phyloP scores from a whole-genome alignment of 1,140 invertebrate genomes.

The Pseudomyrmex pallidus region DNA sequence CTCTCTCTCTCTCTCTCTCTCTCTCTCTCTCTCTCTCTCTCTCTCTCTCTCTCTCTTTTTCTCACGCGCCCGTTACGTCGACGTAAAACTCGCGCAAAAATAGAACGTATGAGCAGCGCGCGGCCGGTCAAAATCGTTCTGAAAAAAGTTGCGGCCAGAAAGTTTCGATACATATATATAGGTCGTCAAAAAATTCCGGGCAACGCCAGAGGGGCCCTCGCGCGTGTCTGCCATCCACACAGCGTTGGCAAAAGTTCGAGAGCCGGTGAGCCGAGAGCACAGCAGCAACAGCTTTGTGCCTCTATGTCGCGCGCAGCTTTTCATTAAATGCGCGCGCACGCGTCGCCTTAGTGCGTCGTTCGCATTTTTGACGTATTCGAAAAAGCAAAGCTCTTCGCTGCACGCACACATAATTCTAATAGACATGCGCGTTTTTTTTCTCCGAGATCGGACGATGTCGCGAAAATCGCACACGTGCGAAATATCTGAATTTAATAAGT shows the following conservation, averaged over 20 bases:
- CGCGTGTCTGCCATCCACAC: conserved; percentile 27
- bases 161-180: conserved; percentile 44
- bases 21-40: no score
- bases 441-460: neutral
- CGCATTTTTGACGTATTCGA: conserved; percentile 12
- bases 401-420: neutral
- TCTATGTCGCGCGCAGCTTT: conserved; percentile 56
- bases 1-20: no score
- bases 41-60: neutral
- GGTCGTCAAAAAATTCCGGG: conserved; percentile 48
- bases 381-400: neutral
- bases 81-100: conserved; percentile 46
- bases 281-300: conserved; percentile 42
- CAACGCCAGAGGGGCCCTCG: neutral
- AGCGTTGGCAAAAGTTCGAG: conserved; percentile 43
- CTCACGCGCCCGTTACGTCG: conserved; percentile 12
- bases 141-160: conserved; percentile 44
- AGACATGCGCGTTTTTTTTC: neutral
- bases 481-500: conserved; percentile 38
- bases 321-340: conserved; percentile 45
- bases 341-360: conserved; percentile 26
- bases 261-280: conserved; percentile 27
- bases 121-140: conserved; percentile 17
- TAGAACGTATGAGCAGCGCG: neutral
- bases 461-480: conserved; percentile 15